phyloP scores from a whole-genome alignment of 2,797 vertebrate genomes.

The Hydrocynus forskahlii region DNA sequence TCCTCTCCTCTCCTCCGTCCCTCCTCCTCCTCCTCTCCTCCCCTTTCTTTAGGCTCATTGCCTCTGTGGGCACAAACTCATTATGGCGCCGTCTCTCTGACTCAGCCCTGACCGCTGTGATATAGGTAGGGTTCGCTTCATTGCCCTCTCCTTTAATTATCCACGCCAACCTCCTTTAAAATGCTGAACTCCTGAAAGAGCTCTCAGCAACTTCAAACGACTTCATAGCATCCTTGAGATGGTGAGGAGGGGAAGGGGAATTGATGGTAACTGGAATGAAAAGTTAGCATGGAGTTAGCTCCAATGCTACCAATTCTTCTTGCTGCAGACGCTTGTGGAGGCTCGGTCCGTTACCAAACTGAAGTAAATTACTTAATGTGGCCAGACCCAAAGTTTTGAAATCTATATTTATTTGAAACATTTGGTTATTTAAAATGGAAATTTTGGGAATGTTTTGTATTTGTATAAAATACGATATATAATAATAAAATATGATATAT shows the following conservation, averaged over 20 bases:
- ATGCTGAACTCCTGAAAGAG: slow-evolving; percentile 32
- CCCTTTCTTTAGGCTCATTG: slow-evolving; percentile 51
- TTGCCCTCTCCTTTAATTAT: slow-evolving; percentile 65
- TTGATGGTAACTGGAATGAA: not conserved
- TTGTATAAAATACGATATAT: too few relatives aligned
- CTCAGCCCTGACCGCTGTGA: slow-evolving; percentile 52
- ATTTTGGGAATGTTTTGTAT: too few relatives aligned
- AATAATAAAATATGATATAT: too few relatives aligned
- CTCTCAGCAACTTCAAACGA: slow-evolving; percentile 13
- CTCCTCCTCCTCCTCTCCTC: slow-evolving; percentile 16
- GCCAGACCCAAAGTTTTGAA: too few relatives aligned
- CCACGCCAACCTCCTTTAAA: slow-evolving; percentile 55
- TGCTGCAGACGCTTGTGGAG: not conserved
- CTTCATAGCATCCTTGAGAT: slow-evolving; percentile 12
- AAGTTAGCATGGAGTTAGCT: not conserved
- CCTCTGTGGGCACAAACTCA: slow-evolving; percentile 56
- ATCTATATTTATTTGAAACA: too few relatives aligned
- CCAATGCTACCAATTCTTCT: not conserved
- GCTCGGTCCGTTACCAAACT: too few relatives aligned
- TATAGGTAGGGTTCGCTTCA: slow-evolving; percentile 63
- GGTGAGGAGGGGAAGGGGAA: not conserved
- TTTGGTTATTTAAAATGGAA: too few relatives aligned
- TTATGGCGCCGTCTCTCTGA: slow-evolving; percentile 49
- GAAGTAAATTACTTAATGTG: too few relatives aligned
- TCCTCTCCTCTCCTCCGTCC: not conserved